phyloP scores from a whole-genome alignment of 2,888 invertebrate species.

The Scrobipalpa atriplicella region DNA sequence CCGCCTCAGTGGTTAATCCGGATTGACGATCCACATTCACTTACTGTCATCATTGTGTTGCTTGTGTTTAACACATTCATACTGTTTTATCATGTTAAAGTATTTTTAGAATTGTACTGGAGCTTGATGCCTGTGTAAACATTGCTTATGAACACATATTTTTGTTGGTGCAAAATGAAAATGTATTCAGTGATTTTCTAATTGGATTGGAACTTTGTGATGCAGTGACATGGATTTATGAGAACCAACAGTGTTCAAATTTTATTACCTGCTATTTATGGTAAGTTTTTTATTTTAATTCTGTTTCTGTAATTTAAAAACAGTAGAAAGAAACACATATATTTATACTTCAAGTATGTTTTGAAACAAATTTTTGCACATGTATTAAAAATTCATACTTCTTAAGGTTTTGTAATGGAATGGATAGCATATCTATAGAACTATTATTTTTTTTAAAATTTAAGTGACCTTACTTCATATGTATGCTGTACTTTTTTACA shows the following conservation, averaged over 20 bases:
- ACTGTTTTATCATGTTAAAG: conserved; percentile 75
- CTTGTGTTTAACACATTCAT: conserved; percentile 73
- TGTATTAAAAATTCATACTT: conserved; percentile 4
- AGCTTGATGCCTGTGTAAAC: conserved; percentile 72
- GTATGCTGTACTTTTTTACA: no score
- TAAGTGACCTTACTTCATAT: no score
- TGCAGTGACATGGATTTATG: conserved; percentile 58
- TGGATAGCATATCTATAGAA: no score
- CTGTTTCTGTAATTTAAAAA: not conserved
- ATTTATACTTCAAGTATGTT: not conserved
- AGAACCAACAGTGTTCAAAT: conserved; percentile 45
- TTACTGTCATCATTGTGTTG: conserved; percentile 71
- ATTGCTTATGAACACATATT: conserved; percentile 43
- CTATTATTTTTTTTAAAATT: no score
- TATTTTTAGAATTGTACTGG: conserved; percentile 77
- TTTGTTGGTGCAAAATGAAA: conserved; percentile 45
- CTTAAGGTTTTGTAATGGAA: not conserved
- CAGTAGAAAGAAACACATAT: not conserved
- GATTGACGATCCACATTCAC: conserved; percentile 65
- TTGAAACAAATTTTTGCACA: not conserved
- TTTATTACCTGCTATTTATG: conserved; percentile 65
- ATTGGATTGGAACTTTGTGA: conserved; percentile 41
- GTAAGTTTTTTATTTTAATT: conserved; percentile 53
- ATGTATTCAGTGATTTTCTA: conserved; percentile 32
- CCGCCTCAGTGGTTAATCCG: conserved; percentile 62